phyloP scores from a whole-genome alignment of 2,888 invertebrate genomes.

The Chrysotoxum bicinctum region DNA sequence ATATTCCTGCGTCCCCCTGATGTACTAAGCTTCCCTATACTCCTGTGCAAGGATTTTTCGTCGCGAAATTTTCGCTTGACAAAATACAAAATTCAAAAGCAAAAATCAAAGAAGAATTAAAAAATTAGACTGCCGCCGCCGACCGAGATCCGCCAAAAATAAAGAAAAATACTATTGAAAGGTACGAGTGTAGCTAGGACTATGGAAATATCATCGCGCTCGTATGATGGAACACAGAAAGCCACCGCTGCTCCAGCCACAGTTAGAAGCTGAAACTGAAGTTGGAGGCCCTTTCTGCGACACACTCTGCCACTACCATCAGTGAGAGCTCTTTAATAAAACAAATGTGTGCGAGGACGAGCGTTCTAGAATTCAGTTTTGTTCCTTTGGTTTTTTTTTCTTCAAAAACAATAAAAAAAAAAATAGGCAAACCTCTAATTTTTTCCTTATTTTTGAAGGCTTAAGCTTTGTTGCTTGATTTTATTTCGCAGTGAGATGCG shows the following conservation, averaged over 20 bases:
- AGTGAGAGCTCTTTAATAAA: conserved; percentile 69
- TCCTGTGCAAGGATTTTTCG: conserved; percentile 46
- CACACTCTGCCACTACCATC: conserved; percentile 17
- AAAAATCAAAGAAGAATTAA: conserved; percentile 72
- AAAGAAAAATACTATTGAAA: conserved; percentile 22
- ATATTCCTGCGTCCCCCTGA: conserved; percentile 12
- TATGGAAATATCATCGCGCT: conserved; percentile 50
- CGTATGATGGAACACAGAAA: conserved; percentile 36
- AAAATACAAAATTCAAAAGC: conserved; percentile 71
- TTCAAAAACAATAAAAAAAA: neutral
- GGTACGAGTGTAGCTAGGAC: neutral
- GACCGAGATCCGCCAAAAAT: conserved; percentile 52
- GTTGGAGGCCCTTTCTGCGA: conserved; percentile 1
- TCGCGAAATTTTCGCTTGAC: conserved; percentile 71
- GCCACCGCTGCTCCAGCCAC: neutral
- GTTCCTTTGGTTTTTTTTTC: conserved; percentile 51
- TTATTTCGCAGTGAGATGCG: conserved; percentile 62
- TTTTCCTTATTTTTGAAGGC: conserved; percentile 59
- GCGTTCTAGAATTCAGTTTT: conserved; percentile 64
- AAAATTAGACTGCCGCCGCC: conserved; percentile 56
- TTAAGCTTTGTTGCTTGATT: conserved; percentile 70
- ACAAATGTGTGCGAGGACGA: conserved; percentile 67
- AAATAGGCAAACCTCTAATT: conserved; percentile 47
- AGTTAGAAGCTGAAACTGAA: neutral
- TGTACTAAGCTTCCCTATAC: neutral